Evolutionary conservation across 2,113 vertebrate genomes (phyloP), one percentile per base, ranked within the genome.

Genomic region (Arothron firmamentum): DNA sequence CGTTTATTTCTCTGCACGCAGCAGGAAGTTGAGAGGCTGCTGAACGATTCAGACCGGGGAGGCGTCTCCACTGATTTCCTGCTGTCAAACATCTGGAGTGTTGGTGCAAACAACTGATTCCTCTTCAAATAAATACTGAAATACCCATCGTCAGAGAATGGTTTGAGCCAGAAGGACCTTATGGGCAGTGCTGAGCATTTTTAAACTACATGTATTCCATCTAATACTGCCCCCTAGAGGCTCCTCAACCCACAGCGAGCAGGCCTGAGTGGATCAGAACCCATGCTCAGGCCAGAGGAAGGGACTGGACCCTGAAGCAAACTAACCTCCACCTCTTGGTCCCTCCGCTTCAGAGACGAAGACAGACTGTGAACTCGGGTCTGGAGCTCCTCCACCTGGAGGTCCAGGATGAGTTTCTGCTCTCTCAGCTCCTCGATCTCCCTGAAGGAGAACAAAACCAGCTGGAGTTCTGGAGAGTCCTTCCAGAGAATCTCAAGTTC

Each of bases 361-460:
- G 67, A 85, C 1, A 88, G 59, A 34, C 64, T 18, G 18, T 81
- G 85, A 72, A 90, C 71, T 75, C 73, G 79, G 50, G 87, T 63
- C 74, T 92, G 87, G 18, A 92, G 78, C 58, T 88, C 79, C 45
- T 64, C 62, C 2, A 88, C 74, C 54, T 45, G 70, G 21, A 71
- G 77, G 43, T 81, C 59, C 71, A 93, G 85, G 0, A 72, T 75
- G 0, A 25, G 61, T 52, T 90, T 95, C 74, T 94, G 90, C 72
- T 75, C 80, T 1, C 59, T 89, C 86, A 94, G 69, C 62, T 93
- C 91, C 67, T 93, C 77, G 0, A 94, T 92, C 69, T 70, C 79
- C 81, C 96, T 98, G 80, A 55, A 47, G 49, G 11, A 53, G 11
- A 45, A 31, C 42, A 16, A 46, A 48, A 57, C 20, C 20, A 56